These are phyloP conservation scores for Cladopsammia gracilis DNA, from an alignment of 64 coral and sea anemone genomes.

Conservation along the genomic window DNA sequence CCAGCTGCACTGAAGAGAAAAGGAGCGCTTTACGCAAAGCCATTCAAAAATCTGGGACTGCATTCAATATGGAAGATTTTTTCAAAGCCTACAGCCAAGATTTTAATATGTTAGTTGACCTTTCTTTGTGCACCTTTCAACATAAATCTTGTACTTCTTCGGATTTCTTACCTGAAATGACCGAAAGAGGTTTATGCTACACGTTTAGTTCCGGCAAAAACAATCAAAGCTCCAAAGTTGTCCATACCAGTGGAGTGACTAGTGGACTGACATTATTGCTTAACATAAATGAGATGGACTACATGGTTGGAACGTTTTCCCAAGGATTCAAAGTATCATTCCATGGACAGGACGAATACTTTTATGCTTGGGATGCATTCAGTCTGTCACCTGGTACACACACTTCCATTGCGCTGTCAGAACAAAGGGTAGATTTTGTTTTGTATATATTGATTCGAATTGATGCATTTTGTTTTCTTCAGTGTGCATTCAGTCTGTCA, in stretches of 20 bases:
- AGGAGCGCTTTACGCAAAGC: neutral
- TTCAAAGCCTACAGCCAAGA: neutral
- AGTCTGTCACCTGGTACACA: conserved; percentile 45
- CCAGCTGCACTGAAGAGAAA: conserved; percentile 30
- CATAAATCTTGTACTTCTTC: neutral
- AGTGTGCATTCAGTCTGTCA: conserved; percentile 10
- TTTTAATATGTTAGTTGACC: neutral
- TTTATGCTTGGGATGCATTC: conserved; percentile 53
- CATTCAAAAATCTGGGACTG: neutral
- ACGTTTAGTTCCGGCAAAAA: conserved; percentile 62
- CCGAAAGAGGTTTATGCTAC: conserved; percentile 41
- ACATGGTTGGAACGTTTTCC: conserved; percentile 35
- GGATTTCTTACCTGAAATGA: conserved; percentile 23
- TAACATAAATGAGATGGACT: conserved; percentile 1
- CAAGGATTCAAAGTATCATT: conserved; percentile 29
- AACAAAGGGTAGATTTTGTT: conserved; percentile 24
- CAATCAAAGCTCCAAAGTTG: neutral
- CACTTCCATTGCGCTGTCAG: conserved; percentile 2
- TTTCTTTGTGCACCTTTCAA: neutral
- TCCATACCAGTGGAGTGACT: conserved; percentile 8
- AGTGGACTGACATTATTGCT: conserved; percentile 39
- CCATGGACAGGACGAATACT: conserved; percentile 52
- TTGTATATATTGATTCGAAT: no score
- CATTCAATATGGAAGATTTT: conserved; percentile 44
- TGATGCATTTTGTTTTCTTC: no score